Base-by-base conservation (phyloP, 2,888 invertebrate species). In the Torymus aiolomorphi region DNA sequence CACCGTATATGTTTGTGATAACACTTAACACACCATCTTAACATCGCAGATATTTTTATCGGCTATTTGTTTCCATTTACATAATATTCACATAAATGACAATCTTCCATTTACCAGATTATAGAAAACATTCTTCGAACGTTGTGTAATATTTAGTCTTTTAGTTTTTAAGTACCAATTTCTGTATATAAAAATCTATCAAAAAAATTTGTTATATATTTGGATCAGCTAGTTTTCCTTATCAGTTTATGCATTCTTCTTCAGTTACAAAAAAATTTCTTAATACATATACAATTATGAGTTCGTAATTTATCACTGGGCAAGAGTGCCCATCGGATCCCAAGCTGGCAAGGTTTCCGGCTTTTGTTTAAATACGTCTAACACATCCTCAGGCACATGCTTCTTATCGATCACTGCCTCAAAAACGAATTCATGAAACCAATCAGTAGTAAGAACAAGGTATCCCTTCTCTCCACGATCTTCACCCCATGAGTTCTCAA, bases 401-500 rank as follows among this genome's bases (percentile, higher is more conserved):
- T 95, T 96, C 90, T 96, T 96, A 89, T 97, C 97, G 31, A 97
- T 94, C 2, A 96, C 97, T 82, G 97, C 95, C 92, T 97, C 97
- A 87, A 96, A 96, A 0, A 95, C 95, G 86, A 96, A 97, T 87
- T 97, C 96, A 84, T 93, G 93, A 90, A 97, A 97, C 97, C 97
- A 97, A 0, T 95, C 95, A 66, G 94, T 92, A 0, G 95, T 95
- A 93, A 97, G 95, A 52, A 96, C 91, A 67, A 97, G 90, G 87
- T 97, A 97, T 0, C 97, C 97, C 86, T 97, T 97, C 82, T 96
- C 93, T 24, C 96, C 96, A 75, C 95, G 94, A 84, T 97, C 96
- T 85, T 97, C 97, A 56, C 97, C 96, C 95, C 97, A 97, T 0
- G 97, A 97, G 90, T 97, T 97, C 91, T 97, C 97, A 1, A 97